Evolutionary conservation across 2,113 vertebrate species (phyloP).

Genomic region (Caretta caretta): DNA sequence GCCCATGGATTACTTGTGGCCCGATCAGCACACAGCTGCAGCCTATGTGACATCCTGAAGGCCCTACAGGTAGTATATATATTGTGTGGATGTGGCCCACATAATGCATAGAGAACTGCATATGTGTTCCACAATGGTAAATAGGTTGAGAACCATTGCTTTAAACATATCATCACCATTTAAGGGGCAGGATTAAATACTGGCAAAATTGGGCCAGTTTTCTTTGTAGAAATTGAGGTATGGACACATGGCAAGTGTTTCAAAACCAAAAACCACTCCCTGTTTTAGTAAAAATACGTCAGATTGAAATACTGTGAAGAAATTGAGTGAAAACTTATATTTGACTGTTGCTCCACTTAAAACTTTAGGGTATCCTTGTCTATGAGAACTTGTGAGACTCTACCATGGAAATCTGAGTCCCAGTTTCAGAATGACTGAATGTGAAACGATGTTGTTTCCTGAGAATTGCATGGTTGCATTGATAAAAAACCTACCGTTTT

Average conservation of each 20-base stretch:
- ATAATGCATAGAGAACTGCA: too few species aligned
- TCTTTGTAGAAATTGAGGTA: neutral
- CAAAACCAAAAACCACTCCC: neutral
- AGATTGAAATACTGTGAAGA: neutral
- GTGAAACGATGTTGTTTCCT: neutral
- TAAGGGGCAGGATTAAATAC: neutral
- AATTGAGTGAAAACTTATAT: neutral
- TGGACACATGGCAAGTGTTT: neutral
- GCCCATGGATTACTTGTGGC: too few species aligned
- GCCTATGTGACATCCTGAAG: too few species aligned
- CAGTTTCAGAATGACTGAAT: constrained; percentile 5
- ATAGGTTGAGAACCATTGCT: neutral
- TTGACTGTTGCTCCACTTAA: neutral
- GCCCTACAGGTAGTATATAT: too few species aligned
- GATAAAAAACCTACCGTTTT: neutral
- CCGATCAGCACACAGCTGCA: too few species aligned
- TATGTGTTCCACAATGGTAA: too few species aligned
- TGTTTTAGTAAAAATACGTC: neutral
- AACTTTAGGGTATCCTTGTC: neutral
- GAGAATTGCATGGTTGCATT: neutral
- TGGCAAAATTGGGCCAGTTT: neutral
- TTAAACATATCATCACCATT: neutral
- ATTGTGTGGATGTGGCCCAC: too few species aligned
- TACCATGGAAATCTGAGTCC: neutral
- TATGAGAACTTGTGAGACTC: neutral